Percentiles rank a stretch among this genome's conserved stretches.
Evolutionary conservation across 2,797 vertebrate species (phyloP).

Genomic region (Selene dorsalis): DNA sequence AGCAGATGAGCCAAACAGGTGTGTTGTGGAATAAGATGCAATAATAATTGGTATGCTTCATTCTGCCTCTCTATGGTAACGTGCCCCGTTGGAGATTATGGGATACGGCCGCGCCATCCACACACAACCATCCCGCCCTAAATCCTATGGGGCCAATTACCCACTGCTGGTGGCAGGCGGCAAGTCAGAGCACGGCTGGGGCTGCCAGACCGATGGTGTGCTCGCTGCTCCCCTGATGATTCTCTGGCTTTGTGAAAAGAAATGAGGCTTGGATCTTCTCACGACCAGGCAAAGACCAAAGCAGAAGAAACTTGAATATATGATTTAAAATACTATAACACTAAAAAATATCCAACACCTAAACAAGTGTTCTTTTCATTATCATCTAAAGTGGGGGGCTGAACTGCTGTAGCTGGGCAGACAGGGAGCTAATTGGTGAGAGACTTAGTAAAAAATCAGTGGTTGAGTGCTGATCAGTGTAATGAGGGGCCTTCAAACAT

Average conservation of each 20-base stretch:
- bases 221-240: conserved; percentile 66
- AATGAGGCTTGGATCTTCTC: conserved; percentile 34
- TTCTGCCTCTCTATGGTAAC: conserved; percentile 82
- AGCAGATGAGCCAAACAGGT: conserved; percentile 72
- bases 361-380: neutral
- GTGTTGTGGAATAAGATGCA: conserved; percentile 81
- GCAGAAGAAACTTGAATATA: neutral
- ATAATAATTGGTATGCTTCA: conserved; percentile 83
- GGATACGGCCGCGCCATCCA: conserved; percentile 69
- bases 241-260: conserved; percentile 57
- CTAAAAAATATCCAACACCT: neutral
- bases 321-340: neutral
- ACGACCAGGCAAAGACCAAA: neutral
- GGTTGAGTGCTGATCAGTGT: conserved; percentile 75
- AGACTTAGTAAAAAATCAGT: conserved; percentile 71
- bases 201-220: conserved; percentile 75
- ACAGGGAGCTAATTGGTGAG: conserved; percentile 72
- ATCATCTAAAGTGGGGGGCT: neutral
- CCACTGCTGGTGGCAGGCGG: conserved; percentile 77
- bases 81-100: conserved; percentile 80
- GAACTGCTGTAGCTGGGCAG: conserved; percentile 40
- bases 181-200: conserved; percentile 85
- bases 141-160: conserved; percentile 86
- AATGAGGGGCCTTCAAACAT: conserved; percentile 79
- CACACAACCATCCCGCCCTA: conserved; percentile 63